Evolutionary conservation across 2,797 vertebrate genomes (phyloP).

Genomic region (Gambelia wislizenii): DNA sequence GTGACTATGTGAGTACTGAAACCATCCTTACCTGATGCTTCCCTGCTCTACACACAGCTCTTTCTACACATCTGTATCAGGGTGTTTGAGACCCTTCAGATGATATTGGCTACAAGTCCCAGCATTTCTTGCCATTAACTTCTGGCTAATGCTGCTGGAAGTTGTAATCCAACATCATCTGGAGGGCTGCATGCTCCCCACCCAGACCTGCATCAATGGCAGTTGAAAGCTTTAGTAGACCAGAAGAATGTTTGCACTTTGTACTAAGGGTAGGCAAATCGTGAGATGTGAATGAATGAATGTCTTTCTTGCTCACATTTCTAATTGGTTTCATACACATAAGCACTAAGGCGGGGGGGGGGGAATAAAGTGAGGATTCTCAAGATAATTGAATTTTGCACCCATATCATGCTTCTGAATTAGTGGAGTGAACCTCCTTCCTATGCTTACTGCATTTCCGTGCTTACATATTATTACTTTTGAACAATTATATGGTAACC

Average conservation of each 20-base stretch:
- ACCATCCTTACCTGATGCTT: too few species aligned
- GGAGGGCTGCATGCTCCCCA: background rate
- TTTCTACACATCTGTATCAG: background rate
- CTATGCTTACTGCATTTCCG: background rate
- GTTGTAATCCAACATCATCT: background rate
- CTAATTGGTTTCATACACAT: background rate
- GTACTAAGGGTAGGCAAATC: background rate
- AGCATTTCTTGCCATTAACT: background rate
- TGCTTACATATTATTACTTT: background rate
- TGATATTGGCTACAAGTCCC: background rate
- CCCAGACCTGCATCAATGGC: background rate
- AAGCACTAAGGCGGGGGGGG: background rate
- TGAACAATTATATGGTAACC: too few species aligned
- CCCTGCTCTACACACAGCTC: background rate
- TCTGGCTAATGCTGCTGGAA: background rate
- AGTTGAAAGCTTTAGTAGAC: background rate
- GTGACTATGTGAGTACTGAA: too few species aligned
- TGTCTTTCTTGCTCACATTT: too few species aligned
- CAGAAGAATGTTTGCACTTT: background rate
- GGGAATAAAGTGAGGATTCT: background rate
- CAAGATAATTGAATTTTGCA: background rate
- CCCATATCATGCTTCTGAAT: background rate
- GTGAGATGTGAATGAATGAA: background rate
- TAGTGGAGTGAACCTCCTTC: background rate
- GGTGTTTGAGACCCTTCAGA: too few species aligned